Conservation (phyloP, 2,888 invertebrate genomes). For the Limnephilus auricula region DNA sequence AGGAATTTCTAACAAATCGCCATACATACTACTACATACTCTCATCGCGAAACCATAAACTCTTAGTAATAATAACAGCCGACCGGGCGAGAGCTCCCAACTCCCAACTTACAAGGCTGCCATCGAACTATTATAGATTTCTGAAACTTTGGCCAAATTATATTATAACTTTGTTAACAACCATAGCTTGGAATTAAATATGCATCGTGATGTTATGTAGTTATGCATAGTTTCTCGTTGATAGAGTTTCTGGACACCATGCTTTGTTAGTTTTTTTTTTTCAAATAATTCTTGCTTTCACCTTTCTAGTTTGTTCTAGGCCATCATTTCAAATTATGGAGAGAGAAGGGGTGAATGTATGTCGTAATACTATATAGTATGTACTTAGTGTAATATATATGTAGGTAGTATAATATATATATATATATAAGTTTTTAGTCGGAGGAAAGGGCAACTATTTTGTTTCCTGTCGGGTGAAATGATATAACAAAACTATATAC, state of each 20-base stretch:
- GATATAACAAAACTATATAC: too few relatives aligned
- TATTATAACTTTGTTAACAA: background rate
- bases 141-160: background rate
- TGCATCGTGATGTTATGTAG: background rate
- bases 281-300: too few relatives aligned
- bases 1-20: conserved; percentile 38
- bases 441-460: too few relatives aligned
- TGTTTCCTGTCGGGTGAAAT: too few relatives aligned
- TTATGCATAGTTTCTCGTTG: background rate
- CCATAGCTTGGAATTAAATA: background rate
- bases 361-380: too few relatives aligned
- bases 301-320: too few relatives aligned
- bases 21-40: background rate
- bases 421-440: too few relatives aligned
- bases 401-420: too few relatives aligned
- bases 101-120: background rate
- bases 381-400: too few relatives aligned
- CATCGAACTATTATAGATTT: background rate
- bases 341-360: too few relatives aligned
- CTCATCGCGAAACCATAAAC: conserved; percentile 22
- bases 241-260: background rate
- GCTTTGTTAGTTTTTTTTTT: too few relatives aligned
- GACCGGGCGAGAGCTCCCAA: background rate
- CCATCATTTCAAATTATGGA: too few relatives aligned
- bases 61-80: conserved; percentile 5